Base-by-base conservation (phyloP, 1,140 invertebrate genomes). In the Paracyclopina nana region DNA sequence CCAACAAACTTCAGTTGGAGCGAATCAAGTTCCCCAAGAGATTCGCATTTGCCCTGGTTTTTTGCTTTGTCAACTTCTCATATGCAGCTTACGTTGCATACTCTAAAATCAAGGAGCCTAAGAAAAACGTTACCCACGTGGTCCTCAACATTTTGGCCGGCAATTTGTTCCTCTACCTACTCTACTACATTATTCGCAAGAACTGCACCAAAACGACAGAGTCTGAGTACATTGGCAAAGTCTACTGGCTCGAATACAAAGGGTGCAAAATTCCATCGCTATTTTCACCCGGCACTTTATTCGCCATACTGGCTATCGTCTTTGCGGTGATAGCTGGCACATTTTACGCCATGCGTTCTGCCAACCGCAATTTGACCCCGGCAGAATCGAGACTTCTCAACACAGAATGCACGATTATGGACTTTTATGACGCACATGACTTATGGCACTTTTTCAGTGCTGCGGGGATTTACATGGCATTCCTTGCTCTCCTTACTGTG, bases 351-450 rank as follows among this genome's bases (percentile, higher is more conserved):
- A 12, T n/a, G 6, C 22, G 45, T 28, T 48, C 45, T 14, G 45
- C 45, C 25, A 48, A 48, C 22, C 22, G 45, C 3, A 44, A 46
- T 20, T 31, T 51, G 6, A 6, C 50, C 3, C 52, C 55, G 16
- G 55, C 56, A 1, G 50, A 51, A 34, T 57, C 55, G 11, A 43
- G 56, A 20, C 20, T 27, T 9, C 30, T 52, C 6, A 57, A 57
- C 30, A 27, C 16, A 22, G 31, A 55, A 4, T 57, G 56, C 26
- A 22, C 49, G 16, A 30, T 46, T n/a, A 25, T 46, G 30, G 16
- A 57, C 22, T 57, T 57, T 27, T 57, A 55, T 26, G 56, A 57
- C 28, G 24, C 51, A 14, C 56, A 57, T 41, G 56, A 57, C 28
- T 0, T 57, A 3, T 57, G 56, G 56, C 56, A 57, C 30, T 46